phyloP scores from a whole-genome alignment of 2,113 vertebrate genomes.

The Corynorhinus townsendii region DNA sequence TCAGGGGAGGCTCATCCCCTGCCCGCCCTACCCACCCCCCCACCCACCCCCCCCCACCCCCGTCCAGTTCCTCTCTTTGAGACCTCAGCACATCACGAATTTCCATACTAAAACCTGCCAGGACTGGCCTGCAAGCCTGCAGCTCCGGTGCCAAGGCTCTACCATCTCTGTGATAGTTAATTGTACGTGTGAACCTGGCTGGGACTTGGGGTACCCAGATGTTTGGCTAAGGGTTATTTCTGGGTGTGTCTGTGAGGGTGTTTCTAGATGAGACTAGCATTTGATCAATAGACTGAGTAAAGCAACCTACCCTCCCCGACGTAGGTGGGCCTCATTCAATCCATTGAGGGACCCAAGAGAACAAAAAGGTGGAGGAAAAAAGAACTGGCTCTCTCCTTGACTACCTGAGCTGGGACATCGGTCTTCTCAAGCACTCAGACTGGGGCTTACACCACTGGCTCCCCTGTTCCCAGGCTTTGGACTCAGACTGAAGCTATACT shows the following conservation, averaged over 20 bases:
- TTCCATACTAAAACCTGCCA: background rate
- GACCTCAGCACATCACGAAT: background rate
- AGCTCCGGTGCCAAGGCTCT: background rate
- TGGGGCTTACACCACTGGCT: background rate
- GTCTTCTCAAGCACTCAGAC: background rate
- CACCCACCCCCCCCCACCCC: rapidly evolving
- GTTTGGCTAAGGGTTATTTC: background rate
- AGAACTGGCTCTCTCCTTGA: background rate
- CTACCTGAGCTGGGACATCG: background rate
- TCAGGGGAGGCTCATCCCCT: background rate
- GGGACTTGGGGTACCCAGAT: background rate
- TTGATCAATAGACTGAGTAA: background rate
- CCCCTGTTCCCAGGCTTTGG: background rate
- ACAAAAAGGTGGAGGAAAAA: background rate
- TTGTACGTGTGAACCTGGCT: background rate
- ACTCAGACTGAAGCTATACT: background rate
- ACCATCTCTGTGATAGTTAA: background rate
- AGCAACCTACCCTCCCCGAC: background rate
- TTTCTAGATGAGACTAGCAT: background rate
- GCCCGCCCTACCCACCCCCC: rapidly evolving
- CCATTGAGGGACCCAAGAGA: background rate
- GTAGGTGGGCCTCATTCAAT: background rate
- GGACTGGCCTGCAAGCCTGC: background rate
- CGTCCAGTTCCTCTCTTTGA: background rate
- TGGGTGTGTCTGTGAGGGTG: background rate